phyloP scores from a whole-genome alignment of 2,888 invertebrate species.

The Chaetoderma sp. region DNA sequence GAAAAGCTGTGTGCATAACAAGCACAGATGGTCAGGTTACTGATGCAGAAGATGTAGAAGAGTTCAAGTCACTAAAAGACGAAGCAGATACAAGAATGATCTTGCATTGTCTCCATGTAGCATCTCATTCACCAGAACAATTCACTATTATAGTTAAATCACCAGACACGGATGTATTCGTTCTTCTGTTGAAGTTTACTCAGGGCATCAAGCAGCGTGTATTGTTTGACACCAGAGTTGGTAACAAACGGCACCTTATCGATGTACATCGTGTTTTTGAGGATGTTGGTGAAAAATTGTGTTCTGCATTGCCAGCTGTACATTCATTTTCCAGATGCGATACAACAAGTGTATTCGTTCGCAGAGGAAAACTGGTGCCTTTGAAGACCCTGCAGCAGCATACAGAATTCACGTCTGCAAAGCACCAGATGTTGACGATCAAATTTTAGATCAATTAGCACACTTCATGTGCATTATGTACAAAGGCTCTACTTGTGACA shows the following conservation, averaged over 20 bases:
- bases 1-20: neutral
- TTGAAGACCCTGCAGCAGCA: constrained; percentile 14
- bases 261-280: constrained; percentile 14
- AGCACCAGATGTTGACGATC: neutral
- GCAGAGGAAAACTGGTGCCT: constrained; percentile 21
- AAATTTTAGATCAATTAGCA: neutral
- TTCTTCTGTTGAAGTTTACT: constrained; percentile 19
- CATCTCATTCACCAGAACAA: neutral
- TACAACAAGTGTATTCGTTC: constrained; percentile 30
- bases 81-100: constrained; percentile 1
- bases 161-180: constrained; percentile 31
- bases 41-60: neutral
- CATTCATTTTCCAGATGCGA: constrained; percentile 33
- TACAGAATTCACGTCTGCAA: neutral
- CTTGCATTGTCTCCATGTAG: neutral
- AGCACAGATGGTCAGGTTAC: neutral
- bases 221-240: constrained; percentile 29
- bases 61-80: neutral
- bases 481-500: neutral
- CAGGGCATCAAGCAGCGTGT: neutral
- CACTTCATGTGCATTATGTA: constrained; percentile 16
- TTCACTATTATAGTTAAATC: constrained; percentile 26
- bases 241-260: constrained; percentile 25
- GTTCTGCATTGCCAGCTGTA: constrained; percentile 11
- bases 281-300: constrained; percentile 16